A percentile compares a stretch with the other conserved stretches of the same genome.
These are phyloP conservation scores for Timema cristinae DNA, from an alignment of 2,888 invertebrate species.

Conservation along the genomic window DNA sequence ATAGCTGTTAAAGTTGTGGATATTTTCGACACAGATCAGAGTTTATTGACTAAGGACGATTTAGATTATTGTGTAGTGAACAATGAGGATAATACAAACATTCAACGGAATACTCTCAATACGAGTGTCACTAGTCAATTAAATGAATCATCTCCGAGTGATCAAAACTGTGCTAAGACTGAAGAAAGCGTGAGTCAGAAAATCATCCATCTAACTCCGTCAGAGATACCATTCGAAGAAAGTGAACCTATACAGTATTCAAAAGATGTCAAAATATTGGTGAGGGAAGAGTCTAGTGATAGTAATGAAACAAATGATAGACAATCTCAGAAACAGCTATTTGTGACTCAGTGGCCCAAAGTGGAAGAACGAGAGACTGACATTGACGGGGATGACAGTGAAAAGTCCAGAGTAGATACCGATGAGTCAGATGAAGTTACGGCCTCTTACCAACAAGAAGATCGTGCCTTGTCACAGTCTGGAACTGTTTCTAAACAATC, in stretches of 20 bases:
- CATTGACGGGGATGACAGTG: conserved; percentile 16
- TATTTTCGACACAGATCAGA: too few relatives aligned
- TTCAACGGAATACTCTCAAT: too few relatives aligned
- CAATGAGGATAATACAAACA: too few relatives aligned
- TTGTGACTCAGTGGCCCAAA: conserved; percentile 42
- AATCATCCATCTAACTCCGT: conserved; percentile 5
- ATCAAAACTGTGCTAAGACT: too few relatives aligned
- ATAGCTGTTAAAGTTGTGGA: too few relatives aligned
- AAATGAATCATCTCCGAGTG: too few relatives aligned
- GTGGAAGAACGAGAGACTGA: conserved; percentile 12
- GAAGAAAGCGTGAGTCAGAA: not conserved
- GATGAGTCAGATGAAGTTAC: conserved; percentile 8
- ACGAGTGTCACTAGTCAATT: too few relatives aligned
- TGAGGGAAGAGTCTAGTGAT: not conserved
- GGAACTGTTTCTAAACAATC: conserved; percentile 7
- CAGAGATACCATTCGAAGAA: not conserved
- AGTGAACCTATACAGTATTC: conserved; percentile 5
- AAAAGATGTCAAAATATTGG: conserved; percentile 8
- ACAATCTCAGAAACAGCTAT: not conserved
- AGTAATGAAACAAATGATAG: not conserved
- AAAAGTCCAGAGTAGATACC: too few relatives aligned
- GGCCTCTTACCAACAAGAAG: not conserved
- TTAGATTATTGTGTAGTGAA: too few relatives aligned
- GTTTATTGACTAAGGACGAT: too few relatives aligned
- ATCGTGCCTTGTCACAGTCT: not conserved